These are phyloP conservation scores for Dicyrtoma fusca DNA, from an alignment of 2,888 invertebrate species.

Conservation along the genomic window DNA sequence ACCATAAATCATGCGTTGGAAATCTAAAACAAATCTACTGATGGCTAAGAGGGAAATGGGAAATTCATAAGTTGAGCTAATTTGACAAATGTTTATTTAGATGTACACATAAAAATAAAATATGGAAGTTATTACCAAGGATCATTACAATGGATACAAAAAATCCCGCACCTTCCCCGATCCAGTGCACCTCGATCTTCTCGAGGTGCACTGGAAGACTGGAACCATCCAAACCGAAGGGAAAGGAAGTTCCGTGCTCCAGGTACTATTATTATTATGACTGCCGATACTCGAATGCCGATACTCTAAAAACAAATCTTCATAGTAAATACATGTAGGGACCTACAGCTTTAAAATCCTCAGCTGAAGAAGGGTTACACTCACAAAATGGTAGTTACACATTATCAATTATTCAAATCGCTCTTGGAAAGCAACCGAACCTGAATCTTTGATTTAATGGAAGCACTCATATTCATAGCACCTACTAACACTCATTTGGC, in stretches of 20 bases:
- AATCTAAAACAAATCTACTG: too few relatives aligned
- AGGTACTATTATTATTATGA: too few relatives aligned
- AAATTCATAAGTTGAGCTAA: background rate
- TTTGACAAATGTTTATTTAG: slow-evolving; percentile 22
- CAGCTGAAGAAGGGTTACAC: background rate
- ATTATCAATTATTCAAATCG: slow-evolving; percentile 27
- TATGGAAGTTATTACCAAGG: slow-evolving; percentile 17
- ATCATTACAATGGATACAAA: background rate
- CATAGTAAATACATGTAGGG: too few relatives aligned
- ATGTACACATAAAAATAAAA: slow-evolving; percentile 15
- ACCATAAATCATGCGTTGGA: too few relatives aligned
- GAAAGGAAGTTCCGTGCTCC: too few relatives aligned
- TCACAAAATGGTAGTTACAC: slow-evolving; percentile 11
- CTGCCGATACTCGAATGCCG: too few relatives aligned
- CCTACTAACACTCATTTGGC: slow-evolving; percentile 24
- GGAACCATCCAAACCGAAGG: too few relatives aligned
- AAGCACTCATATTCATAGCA: slow-evolving; percentile 12
- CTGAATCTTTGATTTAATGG: background rate
- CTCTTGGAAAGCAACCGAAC: background rate
- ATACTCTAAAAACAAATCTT: too few relatives aligned
- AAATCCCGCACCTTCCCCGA: too few relatives aligned
- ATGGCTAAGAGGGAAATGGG: too few relatives aligned
- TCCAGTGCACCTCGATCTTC: too few relatives aligned
- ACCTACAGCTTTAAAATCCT: background rate
- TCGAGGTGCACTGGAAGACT: too few relatives aligned